Percentiles rank a stretch among this genome's conserved stretches.
Conservation (phyloP, 2,797 vertebrate species). For the Anguilla anguilla region DNA sequence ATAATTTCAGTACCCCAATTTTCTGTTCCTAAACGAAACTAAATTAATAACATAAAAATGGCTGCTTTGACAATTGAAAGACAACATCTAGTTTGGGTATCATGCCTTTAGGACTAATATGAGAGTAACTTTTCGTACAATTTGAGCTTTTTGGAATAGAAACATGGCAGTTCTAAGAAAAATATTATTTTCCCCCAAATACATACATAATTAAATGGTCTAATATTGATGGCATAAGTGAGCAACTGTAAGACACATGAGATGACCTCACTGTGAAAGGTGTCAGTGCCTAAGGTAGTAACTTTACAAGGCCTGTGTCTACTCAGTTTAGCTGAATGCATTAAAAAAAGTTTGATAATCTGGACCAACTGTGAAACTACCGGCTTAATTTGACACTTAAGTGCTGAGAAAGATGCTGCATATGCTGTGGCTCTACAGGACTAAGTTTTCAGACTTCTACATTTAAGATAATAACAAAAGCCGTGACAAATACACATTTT, state of each 20-base stretch:
- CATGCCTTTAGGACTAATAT: not conserved
- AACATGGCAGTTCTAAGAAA: not conserved
- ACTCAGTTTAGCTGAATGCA: slow-evolving; percentile 23
- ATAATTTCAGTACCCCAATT: slow-evolving; percentile 25
- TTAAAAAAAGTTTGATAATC: slow-evolving; percentile 7
- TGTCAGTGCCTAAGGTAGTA: not conserved
- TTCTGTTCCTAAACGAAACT: not conserved
- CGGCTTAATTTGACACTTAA: too few relatives aligned
- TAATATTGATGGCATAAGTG: not conserved
- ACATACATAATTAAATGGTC: not conserved
- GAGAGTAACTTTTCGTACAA: not conserved
- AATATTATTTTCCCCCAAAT: not conserved
- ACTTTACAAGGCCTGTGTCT: not conserved
- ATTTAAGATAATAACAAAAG: too few relatives aligned
- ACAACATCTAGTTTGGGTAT: not conserved
- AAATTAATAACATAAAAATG: not conserved
- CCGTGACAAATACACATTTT: not conserved
- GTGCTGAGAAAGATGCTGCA: too few relatives aligned
- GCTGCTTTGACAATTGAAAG: not conserved
- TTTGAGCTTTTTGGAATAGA: not conserved
- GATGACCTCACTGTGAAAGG: not conserved
- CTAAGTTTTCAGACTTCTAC: too few relatives aligned
- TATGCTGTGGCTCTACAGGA: too few relatives aligned
- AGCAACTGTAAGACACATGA: not conserved
- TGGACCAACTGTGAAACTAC: not conserved